phyloP scores from a whole-genome alignment of 2,113 vertebrate species.

The Phoenicopterus ruber region DNA sequence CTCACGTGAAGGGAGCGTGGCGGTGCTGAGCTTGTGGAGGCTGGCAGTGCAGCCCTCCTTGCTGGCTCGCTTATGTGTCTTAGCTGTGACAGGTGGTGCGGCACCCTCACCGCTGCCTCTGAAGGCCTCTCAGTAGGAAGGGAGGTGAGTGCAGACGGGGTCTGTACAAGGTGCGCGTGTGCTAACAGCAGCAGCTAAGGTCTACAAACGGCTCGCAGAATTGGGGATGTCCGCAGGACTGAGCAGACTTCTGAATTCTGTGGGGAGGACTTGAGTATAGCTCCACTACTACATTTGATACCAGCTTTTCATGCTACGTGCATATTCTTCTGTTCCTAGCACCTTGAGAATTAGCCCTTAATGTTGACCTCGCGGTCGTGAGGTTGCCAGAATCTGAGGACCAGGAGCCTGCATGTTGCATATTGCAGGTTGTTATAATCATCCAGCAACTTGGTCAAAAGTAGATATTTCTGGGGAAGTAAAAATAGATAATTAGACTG shows the following conservation, averaged over 20 bases:
- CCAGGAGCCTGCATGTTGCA: neutral
- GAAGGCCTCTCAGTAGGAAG: neutral
- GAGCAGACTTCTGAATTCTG: neutral
- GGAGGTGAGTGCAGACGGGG: neutral
- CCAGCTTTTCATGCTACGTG: neutral
- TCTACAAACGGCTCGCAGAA: rapidly evolving
- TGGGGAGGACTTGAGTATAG: neutral
- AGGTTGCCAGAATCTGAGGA: neutral
- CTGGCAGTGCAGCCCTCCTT: neutral
- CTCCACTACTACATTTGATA: too few relatives aligned
- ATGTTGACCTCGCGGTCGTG: neutral
- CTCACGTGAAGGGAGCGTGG: rapidly evolving
- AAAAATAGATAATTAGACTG: neutral
- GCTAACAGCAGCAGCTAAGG: neutral
- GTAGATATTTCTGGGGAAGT: neutral
- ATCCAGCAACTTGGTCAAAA: neutral
- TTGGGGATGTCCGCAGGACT: neutral
- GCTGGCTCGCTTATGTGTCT: neutral
- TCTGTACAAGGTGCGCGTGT: neutral
- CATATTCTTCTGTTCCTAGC: neutral
- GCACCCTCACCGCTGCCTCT: too few relatives aligned
- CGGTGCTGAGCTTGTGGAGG: too few relatives aligned
- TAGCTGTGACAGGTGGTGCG: neutral
- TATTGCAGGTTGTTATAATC: neutral
- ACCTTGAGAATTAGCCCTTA: neutral